phyloP scores from a whole-genome alignment of 2,888 invertebrate species.

The Chelonus formosanus region DNA sequence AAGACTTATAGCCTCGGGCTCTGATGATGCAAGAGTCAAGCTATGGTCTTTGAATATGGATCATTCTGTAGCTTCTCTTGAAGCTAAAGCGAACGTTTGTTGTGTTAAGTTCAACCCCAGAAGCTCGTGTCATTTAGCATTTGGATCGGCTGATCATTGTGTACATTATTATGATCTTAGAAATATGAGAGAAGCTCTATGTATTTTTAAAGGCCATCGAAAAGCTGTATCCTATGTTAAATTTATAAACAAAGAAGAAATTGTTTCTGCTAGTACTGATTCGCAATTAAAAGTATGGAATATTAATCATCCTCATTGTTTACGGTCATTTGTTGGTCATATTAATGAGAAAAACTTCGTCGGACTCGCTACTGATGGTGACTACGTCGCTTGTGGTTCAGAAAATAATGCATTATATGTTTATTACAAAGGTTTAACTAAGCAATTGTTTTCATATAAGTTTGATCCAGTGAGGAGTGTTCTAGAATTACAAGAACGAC shows the following conservation, averaged over 20 bases:
- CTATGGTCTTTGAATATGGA: constrained; percentile 90
- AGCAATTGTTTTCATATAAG: constrained; percentile 85
- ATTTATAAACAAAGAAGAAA: constrained; percentile 83
- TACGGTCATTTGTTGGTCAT: constrained; percentile 89
- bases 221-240: constrained; percentile 96
- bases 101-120: constrained; percentile 91
- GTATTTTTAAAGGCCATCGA: constrained; percentile 86
- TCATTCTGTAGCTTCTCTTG: constrained; percentile 85
- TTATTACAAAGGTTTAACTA: constrained; percentile 89
- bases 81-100: constrained; percentile 94
- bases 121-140: constrained; percentile 87
- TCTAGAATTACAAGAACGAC: constrained; percentile 74
- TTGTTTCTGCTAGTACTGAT: constrained; percentile 93
- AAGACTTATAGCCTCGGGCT: constrained; percentile 87
- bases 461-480: constrained; percentile 86
- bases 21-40: constrained; percentile 92
- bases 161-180: constrained; percentile 95
- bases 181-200: constrained; percentile 81
- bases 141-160: constrained; percentile 96
- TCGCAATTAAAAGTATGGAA: constrained; percentile 92
- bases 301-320: constrained; percentile 79
- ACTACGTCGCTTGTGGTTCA: constrained; percentile 93
- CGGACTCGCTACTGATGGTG: constrained; percentile 89
- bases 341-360: constrained; percentile 97
- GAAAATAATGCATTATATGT: constrained; percentile 94